Evolutionary conservation across 2,888 invertebrate genomes (phyloP), one percentile per base, ranked within the genome.

Genomic region (Nasonovia ribisnigri): DNA sequence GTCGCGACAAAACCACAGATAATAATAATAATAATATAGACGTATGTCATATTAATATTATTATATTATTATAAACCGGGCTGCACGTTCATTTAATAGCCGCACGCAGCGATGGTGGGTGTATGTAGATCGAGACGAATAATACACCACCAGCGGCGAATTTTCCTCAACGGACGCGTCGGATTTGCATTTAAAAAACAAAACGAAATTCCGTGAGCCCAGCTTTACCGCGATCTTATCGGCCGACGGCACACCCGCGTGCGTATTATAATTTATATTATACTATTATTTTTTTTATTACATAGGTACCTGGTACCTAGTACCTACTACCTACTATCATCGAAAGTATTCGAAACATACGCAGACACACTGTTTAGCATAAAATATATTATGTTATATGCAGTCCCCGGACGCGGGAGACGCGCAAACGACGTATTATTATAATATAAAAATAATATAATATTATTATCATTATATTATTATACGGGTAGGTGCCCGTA

Each of bases 181-280:
- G 36, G 77, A 77, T 77, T 77, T 36, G 36, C 77, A 77, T 77
- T 77, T 77, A 20, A 36, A 77, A 77, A 77, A 77, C 77, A 36
- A 77, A 77, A 77, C 77, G 77, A 36, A 77, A 77, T 77, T 77
- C 77, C 77, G 77, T 77, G 20, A 67, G 77, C 77, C 77, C 36
- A 36, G 36, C 20, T 36, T 77, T 77, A 36, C 36, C 36, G 77
- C 20, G 77, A 77, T 77, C 20, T 77, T 77, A 77, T 77, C 77
- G 77, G 36, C 20, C 36, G 36, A 77, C 20, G 77, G 77, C 77
- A 36, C 77, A 20, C 77, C 77, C 36, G 36, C 20, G 20, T 20
- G 36, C 36, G 20, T 20, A 67, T 8, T 26, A 57, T 57, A 57
- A n/a, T n/a, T 54, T 51, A 54, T 16, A n/a, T 60, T 60, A 29